Base-by-base conservation (phyloP, 2,888 invertebrate genomes). In the Zhuqinia jingwanae region DNA sequence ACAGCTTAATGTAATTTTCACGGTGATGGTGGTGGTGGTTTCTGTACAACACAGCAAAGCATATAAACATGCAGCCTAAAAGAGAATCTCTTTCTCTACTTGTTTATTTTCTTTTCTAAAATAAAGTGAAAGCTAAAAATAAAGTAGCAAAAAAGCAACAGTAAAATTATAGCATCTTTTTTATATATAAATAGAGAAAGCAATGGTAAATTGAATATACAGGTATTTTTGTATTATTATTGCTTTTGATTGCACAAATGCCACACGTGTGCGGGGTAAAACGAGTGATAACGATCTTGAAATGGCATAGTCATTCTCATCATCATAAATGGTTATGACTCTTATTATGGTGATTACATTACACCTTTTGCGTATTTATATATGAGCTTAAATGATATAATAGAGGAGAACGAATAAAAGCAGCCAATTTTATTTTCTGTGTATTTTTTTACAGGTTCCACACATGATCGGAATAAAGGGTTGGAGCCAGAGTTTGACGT, bases 401-500 rank as follows among this genome's bases (percentile, higher is more conserved):
- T 15, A 30, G 15, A 22, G n/a, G 45, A 50, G 27, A 47, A 45
- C 5, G 27, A 47, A 45, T 63, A 17, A 25, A 45, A 20, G 13
- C n/a, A 73, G 53, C 17, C 27, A 27, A 17, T 17, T 73, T 50
- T 30, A 73, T 73, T 50, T 50, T 10, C 27, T 73, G 8, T 36
- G 36, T 3, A 6, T 36, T 36, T 73, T 70, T 27, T 73, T 73
- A 22, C 73, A 73, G 73, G 73, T 73, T 73, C 73, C 50, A 90
- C 88, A 73, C 89, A 90, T 80, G 89, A 89, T 73, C 73, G 89
- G 80, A 63, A 58, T 65, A 84, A 85, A 45, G 83, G 83, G 0
- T 22, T 75, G 53, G 94, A 95, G 91, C 97, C 97, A 3, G 96
- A 96, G 92, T 97, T 97, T 93, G 94, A 97, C 91, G 96, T 96